phyloP scores from a whole-genome alignment of 2,797 vertebrate genomes.

The Tenualosa ilisha region DNA sequence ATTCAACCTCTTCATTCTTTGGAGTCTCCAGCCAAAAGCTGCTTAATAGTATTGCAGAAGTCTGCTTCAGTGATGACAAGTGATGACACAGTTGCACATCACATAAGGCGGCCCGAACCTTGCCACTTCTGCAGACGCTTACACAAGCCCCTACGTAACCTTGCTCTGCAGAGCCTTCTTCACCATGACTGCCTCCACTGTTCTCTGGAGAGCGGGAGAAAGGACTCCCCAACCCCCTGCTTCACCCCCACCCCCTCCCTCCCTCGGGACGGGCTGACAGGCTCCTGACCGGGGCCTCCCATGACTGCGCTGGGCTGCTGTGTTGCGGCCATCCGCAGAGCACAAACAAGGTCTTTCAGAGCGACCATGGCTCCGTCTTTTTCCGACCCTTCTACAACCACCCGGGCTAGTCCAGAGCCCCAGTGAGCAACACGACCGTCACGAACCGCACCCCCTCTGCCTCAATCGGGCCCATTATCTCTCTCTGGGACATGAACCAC shows the following conservation, averaged over 20 bases:
- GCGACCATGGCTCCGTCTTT: neutral
- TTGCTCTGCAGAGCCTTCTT: neutral
- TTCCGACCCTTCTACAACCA: neutral
- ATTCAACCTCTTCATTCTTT: neutral
- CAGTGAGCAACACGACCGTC: neutral
- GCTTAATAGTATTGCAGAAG: neutral
- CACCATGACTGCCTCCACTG: neutral
- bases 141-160: slow-evolving; percentile 1
- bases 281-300: neutral
- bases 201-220: slow-evolving; percentile 19
- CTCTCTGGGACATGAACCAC: neutral
- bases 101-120: neutral
- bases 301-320: neutral
- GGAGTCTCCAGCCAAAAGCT: neutral
- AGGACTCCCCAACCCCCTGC: neutral
- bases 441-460: neutral
- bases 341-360: slow-evolving; percentile 1
- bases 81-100: neutral
- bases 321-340: neutral
- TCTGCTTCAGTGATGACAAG: neutral
- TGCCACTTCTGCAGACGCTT: neutral
- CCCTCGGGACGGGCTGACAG: neutral
- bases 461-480: neutral
- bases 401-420: neutral
- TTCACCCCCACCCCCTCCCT: too few species aligned